These are phyloP conservation scores for Samia ricini DNA, from an alignment of 1,140 invertebrate genomes.

Conservation along the genomic window DNA sequence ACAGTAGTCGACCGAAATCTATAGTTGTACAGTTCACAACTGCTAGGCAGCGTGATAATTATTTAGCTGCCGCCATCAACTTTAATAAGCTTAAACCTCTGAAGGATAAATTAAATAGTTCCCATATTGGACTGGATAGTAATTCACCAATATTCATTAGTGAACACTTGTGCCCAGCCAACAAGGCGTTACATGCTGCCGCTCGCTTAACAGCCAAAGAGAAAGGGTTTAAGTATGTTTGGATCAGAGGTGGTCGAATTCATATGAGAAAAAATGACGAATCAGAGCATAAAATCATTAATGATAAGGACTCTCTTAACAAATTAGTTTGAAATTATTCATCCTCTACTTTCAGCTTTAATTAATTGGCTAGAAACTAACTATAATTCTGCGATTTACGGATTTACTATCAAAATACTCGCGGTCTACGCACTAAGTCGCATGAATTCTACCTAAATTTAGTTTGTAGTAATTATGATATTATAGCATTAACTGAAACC, in stretches of 20 bases:
- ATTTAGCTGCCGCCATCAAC: slow-evolving; percentile 23
- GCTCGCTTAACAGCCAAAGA: slow-evolving; percentile 21
- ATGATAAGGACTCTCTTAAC: too few relatives aligned
- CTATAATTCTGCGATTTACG: too few relatives aligned
- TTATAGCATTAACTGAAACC: too few relatives aligned
- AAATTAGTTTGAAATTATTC: too few relatives aligned
- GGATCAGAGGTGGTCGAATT: slow-evolving; percentile 12
- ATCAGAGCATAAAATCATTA: too few relatives aligned
- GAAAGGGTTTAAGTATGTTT: slow-evolving; percentile 20
- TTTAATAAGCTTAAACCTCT: slow-evolving; percentile 21
- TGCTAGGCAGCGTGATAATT: slow-evolving; percentile 17
- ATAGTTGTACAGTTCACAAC: slow-evolving; percentile 27
- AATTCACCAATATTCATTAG: slow-evolving; percentile 21
- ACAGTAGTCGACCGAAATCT: slow-evolving; percentile 26
- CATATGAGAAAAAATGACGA: slow-evolving; percentile 10
- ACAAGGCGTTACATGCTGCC: slow-evolving; percentile 26
- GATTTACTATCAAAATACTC: too few relatives aligned
- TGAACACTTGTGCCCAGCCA: slow-evolving; percentile 22
- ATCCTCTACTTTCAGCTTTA: too few relatives aligned
- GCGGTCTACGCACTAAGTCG: too few relatives aligned
- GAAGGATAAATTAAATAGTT: slow-evolving; percentile 25
- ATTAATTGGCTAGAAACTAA: too few relatives aligned
- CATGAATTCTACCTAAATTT: too few relatives aligned
- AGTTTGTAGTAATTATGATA: too few relatives aligned
- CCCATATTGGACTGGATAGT: slow-evolving; percentile 16